Conservation (phyloP, 37 sponge, comb jelly and placozoan genomes). For the Diacarnus erythraeanus region DNA sequence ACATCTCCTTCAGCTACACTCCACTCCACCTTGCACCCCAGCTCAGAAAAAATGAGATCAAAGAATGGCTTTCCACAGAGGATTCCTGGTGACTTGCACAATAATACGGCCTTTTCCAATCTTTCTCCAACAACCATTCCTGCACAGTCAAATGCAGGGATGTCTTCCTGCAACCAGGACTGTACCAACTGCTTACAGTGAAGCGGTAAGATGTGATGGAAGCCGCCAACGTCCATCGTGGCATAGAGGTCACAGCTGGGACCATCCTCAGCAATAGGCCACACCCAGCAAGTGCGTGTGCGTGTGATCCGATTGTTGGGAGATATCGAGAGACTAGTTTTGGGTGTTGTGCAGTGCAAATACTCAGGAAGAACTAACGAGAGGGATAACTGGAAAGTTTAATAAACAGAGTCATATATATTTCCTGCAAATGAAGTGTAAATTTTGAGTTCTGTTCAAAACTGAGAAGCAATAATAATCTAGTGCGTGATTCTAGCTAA, state of each 20-base stretch:
- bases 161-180: slow-evolving; percentile 87
- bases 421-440: neutral
- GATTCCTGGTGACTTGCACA: slow-evolving; percentile 87
- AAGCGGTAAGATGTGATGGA: slow-evolving; percentile 47
- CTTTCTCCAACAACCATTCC: slow-evolving; percentile 82
- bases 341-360: too few relatives aligned
- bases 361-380: too few relatives aligned
- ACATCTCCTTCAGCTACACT: slow-evolving; percentile 57
- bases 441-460: too few relatives aligned
- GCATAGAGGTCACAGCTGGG: neutral
- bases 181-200: slow-evolving; percentile 37
- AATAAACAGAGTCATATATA: neutral
- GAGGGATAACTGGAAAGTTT: too few relatives aligned
- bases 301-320: too few relatives aligned
- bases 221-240: neutral
- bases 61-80: slow-evolving; percentile 88
- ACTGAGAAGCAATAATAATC: neutral
- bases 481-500: neutral
- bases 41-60: slow-evolving; percentile 72
- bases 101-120: slow-evolving; percentile 71
- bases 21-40: slow-evolving; percentile 84
- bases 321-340: too few relatives aligned
- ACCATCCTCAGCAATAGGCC: neutral
- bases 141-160: slow-evolving; percentile 87
- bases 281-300: too few relatives aligned